Base-by-base conservation (phyloP, 1,140 invertebrate species). In the Eubasilissa regina region DNA sequence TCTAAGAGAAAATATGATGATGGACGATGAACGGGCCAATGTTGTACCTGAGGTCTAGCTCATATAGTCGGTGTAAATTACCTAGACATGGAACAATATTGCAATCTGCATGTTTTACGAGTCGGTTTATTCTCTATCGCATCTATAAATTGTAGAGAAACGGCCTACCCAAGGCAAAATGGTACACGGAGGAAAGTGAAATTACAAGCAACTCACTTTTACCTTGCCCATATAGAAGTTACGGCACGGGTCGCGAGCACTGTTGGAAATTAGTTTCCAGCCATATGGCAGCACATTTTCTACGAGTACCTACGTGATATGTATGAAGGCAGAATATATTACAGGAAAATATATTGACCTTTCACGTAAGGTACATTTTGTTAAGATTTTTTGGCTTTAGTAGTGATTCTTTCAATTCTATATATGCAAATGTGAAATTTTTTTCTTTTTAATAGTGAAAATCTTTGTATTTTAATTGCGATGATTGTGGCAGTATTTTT, bases 161-260 rank as follows among this genome's bases (percentile, higher is more conserved):
- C 44, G 64, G 64, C 64, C 64, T 68, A 68, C 64, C 70, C 70
- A 73, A 73, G 70, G 53, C 70, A 15, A 73, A 73, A 55, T 73
- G 53, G 11, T n/a, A 53, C 55, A 55, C 53, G 47, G 47, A 55
- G 17, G 70, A 73, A 73, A 73, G 70, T 73, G 70, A 73, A 73
- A 73, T 73, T 56, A 73, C 70, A 55, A 19, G 70, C 70, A 43
- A 53, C 21, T 73, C 19, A 73, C 70, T 73, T 73, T 73, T 73
- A 73, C 70, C 70, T 51, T 35, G 12, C 70, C 43, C 44, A 21
- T 68, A 68, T 48, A 43, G 64, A 19, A 45, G 43, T 51, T 51
- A 51, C 48, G 48, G 48, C 25, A 35, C 25, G 25, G 25, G 25
- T 35, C 25, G 25, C 47, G 11, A 15, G 11, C 11, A 15, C 11